Evolutionary conservation across 35 echinoderm and acorn worm species (phyloP).

Genomic region (Patiria miniata): DNA sequence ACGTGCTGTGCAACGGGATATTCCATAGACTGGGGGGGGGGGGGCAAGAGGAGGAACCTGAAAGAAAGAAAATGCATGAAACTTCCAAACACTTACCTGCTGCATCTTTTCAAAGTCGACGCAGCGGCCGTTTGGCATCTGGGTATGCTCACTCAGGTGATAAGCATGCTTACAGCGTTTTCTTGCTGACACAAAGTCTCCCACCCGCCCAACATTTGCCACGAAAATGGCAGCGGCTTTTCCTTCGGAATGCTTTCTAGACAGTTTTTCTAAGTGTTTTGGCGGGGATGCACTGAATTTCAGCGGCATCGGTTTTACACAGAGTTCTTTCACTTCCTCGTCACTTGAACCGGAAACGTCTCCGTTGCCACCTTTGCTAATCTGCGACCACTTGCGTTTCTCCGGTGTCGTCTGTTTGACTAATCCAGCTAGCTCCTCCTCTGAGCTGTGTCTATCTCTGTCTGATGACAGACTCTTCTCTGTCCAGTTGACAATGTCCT

Average conservation of each 20-base stretch:
- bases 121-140: conserved; percentile 75
- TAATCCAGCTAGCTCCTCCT: conserved; percentile 75
- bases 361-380: conserved; percentile 59
- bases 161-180: conserved; percentile 65
- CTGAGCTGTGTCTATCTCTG: conserved; percentile 82
- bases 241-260: conserved; percentile 64
- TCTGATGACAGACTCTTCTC: conserved; percentile 71
- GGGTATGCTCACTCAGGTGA: conserved; percentile 54
- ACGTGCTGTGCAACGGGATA: no score
- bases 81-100: conserved; percentile 58
- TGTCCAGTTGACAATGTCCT: conserved; percentile 80
- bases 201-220: conserved; percentile 51
- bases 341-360: conserved; percentile 73
- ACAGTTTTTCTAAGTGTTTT: conserved; percentile 67
- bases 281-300: conserved; percentile 88
- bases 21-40: no score
- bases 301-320: conserved; percentile 54
- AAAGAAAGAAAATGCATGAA: no score
- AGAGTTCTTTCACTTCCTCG: conserved; percentile 88
- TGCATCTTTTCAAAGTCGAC: conserved; percentile 94
- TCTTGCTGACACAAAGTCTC: conserved; percentile 62
- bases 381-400: conserved; percentile 86
- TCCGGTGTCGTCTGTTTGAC: conserved; percentile 70
- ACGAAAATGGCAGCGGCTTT: conserved; percentile 68
- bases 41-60: no score